Conservation (phyloP, 2,888 invertebrate species). For the Muscina levida region DNA sequence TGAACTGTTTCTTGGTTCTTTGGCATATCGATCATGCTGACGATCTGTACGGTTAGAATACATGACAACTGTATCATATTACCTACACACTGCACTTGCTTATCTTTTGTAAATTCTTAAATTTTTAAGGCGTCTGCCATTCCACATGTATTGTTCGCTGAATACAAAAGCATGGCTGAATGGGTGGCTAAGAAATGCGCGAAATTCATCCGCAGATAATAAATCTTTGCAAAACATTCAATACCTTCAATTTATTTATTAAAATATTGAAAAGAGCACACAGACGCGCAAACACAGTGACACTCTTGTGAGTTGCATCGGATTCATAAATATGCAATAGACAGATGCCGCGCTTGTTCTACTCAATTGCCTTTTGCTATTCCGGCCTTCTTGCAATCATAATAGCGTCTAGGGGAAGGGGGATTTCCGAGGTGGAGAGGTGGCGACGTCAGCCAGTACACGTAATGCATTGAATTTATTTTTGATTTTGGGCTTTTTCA, state of each 20-base stretch:
- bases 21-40: too few species aligned
- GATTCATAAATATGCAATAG: constrained; percentile 46
- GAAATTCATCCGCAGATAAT: constrained; percentile 28
- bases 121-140: background rate
- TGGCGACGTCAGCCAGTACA: constrained; percentile 13
- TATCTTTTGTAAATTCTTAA: background rate
- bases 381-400: background rate
- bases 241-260: constrained; percentile 30
- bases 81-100: background rate
- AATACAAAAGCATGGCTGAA: too few species aligned
- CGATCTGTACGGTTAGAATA: too few species aligned
- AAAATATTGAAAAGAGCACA: constrained; percentile 20
- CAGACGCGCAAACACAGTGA: background rate
- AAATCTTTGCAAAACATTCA: constrained; percentile 32
- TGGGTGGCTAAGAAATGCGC: background rate
- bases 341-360: constrained; percentile 47
- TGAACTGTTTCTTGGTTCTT: too few species aligned
- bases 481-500: constrained; percentile 24
- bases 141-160: too few species aligned
- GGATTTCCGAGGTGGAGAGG: background rate
- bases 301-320: background rate
- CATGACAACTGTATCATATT: constrained; percentile 2
- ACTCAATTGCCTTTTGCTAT: constrained; percentile 44
- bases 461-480: constrained; percentile 32
- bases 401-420: background rate